Evolutionary conservation across 35 echinoderm and acorn worm genomes (phyloP), one percentile per base, ranked within the genome.

Genomic region (Apostichopus japonicus): DNA sequence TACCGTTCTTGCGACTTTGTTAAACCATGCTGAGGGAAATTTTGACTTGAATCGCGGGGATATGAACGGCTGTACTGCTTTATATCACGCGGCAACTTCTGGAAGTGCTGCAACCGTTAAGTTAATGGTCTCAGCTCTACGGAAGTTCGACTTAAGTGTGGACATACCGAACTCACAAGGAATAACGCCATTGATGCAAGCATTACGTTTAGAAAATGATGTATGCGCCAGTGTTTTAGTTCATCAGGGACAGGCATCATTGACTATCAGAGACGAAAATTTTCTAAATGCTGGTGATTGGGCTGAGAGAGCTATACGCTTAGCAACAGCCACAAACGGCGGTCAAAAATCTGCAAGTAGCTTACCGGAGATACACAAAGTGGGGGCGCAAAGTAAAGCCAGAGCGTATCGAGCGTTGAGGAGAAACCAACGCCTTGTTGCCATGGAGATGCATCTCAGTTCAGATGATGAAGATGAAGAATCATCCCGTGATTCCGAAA

Each of bases 181-280:
- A 5, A 77, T 97, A 7, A 97, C 96, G 10, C 96, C 96, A 10
- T 89, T 97, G 51, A 97, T 97, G 96, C 96, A 97, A 70, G 93
- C 96, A 7, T 65, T 97, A 24, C 77, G 93, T 33, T 71, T 90
- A 0, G 93, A 92, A 61, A 84, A 95, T 72, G 96, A 97, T 86
- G 96, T 97, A 5, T 93, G 91, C 19, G 96, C 96, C 0, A 97
- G 93, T 90, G 94, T 97, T 6, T 79, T 97, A 44, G 65, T 97
- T n/a, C 87, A 93, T 51, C 96, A 97, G 70, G 96, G 96, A 44
- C 33, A 44, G 33, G 33, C 33, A 1, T 44, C 33, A 44, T 44
- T 44, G 33, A 44, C 33, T 44, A 44, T 44, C 33, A 44, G 33
- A 44, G 33, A 44, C 33, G 33, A 44, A 44, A 44, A 44, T 44